Base-by-base conservation (phyloP, 2,888 invertebrate genomes). In the Hirtodrosophila trivittata region DNA sequence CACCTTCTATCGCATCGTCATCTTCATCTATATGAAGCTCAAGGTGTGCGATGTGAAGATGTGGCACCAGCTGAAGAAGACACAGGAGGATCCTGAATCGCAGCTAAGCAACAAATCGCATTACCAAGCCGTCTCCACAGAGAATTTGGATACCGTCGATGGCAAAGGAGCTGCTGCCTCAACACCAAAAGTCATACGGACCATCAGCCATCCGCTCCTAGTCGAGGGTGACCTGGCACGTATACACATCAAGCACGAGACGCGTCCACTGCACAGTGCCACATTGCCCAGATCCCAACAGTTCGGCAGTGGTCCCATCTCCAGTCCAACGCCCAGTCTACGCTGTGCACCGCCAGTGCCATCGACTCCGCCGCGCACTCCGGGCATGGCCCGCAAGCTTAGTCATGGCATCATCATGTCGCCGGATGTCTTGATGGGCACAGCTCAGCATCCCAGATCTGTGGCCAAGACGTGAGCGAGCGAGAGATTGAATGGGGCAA, bases 41-140 rank as follows among this genome's bases (percentile, higher is more conserved):
- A 86, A 86, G 37, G 64, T 77, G 3, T 74, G 73, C 45, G 83
- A 83, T 41, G 74, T 77, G 0, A 52, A 77, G 26, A 83, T 83
- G 83, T 83, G 81, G 78, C 68, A 82, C 13, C 55, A 67, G 10
- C 47, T 82, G 0, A 82, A 82, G 47, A 69, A 75, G 21, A 73
- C 67, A n/a, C 65, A 77, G 12, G 47, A 66, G 25, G 85, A 82
- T 52, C 85, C 82, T 3, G 83, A 82, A 10, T 62, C 77, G 0
- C 64, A 73, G 41, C 16, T 73, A 1, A 54, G 43, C 12, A 49
- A 77, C 6, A 84, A 84, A 58, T 66, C 75, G 0, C 73, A 81
- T 9, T 77, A 80, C 41, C 69, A 81, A 41, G 78, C 77, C 3
- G 55, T 80, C 0, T 75, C 75, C 16, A 52, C 74, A 1, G 83